A percentile compares a stretch with the other conserved stretches of the same genome.
Conservation (phyloP, 2,888 invertebrate species). For the Tetragonisca angustula region DNA sequence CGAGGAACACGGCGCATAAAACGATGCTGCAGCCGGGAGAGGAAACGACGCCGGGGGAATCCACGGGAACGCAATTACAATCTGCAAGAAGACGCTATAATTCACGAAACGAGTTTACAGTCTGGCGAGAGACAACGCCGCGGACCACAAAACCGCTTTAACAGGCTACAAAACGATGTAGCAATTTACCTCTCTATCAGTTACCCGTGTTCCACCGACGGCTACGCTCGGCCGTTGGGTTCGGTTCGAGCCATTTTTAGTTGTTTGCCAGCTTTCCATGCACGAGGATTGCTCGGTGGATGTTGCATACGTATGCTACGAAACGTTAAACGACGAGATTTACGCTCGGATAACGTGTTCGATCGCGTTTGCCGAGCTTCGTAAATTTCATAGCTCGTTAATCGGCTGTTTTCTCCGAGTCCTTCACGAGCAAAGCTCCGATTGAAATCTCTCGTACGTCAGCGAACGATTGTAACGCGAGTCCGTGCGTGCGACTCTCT, state of each 20-base stretch:
- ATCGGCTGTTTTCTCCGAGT: constrained; percentile 4
- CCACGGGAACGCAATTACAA: constrained; percentile 37
- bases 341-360: neutral
- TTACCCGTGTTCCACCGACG: constrained; percentile 2
- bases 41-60: constrained; percentile 8
- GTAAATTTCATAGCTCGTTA: constrained; percentile 21
- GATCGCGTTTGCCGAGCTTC: neutral
- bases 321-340: neutral
- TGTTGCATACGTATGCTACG: neutral
- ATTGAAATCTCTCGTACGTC: neutral
- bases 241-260: constrained; percentile 16
- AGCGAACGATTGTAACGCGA: neutral
- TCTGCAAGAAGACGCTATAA: constrained; percentile 39
- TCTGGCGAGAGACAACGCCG: constrained; percentile 29
- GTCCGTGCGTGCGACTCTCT: neutral
- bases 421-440: neutral
- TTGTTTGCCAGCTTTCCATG: neutral
- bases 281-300: constrained; percentile 4
- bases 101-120: constrained; percentile 40
- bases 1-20: constrained; percentile 7
- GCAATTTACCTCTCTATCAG: constrained; percentile 44
- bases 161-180: constrained; percentile 38
- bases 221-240: neutral
- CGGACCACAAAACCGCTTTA: constrained; percentile 43
- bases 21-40: neutral